These are phyloP conservation scores for Ruditapes philippinarum DNA, from an alignment of 1,140 invertebrate genomes.

Conservation along the genomic window DNA sequence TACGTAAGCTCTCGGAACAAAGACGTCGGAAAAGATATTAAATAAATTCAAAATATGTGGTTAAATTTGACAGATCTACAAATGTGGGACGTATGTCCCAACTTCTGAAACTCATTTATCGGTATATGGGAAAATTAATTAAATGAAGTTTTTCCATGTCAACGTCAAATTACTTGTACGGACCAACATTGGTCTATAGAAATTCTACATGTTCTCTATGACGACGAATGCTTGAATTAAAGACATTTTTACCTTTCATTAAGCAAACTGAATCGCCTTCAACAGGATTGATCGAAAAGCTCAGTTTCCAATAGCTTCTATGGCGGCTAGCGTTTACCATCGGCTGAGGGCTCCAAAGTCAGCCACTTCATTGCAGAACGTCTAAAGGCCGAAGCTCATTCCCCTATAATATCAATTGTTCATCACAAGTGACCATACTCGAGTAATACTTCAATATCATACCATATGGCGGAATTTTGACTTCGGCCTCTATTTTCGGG, in stretches of 20 bases:
- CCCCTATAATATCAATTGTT: constrained; percentile 15
- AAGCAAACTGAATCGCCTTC: constrained; percentile 55
- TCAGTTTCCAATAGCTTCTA: constrained; percentile 6
- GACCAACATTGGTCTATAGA: constrained; percentile 20
- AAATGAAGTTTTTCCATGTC: constrained; percentile 63
- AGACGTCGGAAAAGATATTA: neutral
- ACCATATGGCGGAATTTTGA: constrained; percentile 65
- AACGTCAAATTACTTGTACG: constrained; percentile 58
- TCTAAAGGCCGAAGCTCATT: constrained; percentile 12
- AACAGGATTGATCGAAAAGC: constrained; percentile 1
- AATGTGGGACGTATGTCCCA: constrained; percentile 42
- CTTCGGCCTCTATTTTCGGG: constrained; percentile 1
- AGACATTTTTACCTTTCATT: constrained; percentile 56
- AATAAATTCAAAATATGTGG: constrained; percentile 49
- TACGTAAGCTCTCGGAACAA: constrained; percentile 1
- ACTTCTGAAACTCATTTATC: constrained; percentile 37
- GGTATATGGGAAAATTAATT: constrained; percentile 66
- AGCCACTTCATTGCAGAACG: constrained; percentile 25
- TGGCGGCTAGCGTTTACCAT: constrained; percentile 3
- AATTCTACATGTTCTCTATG: constrained; percentile 59
- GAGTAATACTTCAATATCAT: constrained; percentile 22
- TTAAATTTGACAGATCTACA: constrained; percentile 16
- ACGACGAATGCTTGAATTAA: constrained; percentile 42
- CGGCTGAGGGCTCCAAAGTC: constrained; percentile 35
- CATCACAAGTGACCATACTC: constrained; percentile 50